A percentile compares a stretch with the other conserved stretches of the same genome.
These are phyloP conservation scores for Arctopsyche grandis DNA, from an alignment of 1,140 invertebrate species.

Conservation along the genomic window DNA sequence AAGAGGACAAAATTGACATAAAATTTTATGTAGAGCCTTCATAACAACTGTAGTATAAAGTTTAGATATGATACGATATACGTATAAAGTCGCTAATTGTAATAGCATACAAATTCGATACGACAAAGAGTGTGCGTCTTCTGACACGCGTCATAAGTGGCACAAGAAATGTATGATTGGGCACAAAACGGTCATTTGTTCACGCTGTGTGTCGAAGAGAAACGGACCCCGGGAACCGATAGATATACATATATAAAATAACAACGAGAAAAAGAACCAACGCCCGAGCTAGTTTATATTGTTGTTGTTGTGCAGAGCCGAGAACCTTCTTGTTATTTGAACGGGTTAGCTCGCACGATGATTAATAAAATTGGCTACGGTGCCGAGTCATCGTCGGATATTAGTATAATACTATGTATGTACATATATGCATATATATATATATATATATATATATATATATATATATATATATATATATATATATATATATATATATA, in stretches of 20 bases:
- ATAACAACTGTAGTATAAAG: too few relatives aligned
- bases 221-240: background rate
- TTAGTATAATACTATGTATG: background rate
- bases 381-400: slow-evolving; percentile 22
- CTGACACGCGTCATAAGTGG: background rate
- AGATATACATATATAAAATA: background rate
- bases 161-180: background rate
- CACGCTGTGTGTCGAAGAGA: background rate
- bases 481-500: too few relatives aligned
- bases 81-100: too few relatives aligned
- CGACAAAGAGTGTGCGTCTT: too few relatives aligned
- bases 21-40: too few relatives aligned
- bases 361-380: slow-evolving; percentile 12
- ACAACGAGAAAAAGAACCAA: background rate
- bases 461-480: too few relatives aligned
- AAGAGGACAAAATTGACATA: too few relatives aligned
- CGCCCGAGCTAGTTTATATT: background rate
- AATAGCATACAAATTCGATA: too few relatives aligned
- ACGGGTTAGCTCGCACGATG: slow-evolving; percentile 20
- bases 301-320: background rate
- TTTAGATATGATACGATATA: too few relatives aligned
- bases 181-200: slow-evolving; percentile 9
- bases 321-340: slow-evolving; percentile 7
- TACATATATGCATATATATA: background rate
- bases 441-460: background rate